Evolutionary conservation across 2,797 vertebrate species (phyloP).

Genomic region (Pangasius sanitwongsei): DNA sequence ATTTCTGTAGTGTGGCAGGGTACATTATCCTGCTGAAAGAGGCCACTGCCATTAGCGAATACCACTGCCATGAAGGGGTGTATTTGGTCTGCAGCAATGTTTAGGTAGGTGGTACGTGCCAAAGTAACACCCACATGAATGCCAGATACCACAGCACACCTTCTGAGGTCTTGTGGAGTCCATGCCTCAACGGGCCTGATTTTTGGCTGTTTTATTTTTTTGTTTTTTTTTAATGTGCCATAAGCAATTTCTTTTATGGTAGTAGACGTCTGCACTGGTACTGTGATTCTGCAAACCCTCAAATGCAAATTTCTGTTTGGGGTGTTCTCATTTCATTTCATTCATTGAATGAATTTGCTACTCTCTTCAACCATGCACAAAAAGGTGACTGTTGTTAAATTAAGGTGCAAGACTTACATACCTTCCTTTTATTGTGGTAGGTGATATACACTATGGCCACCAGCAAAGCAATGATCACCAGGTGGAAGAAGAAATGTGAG

Average conservation of each 20-base stretch:
- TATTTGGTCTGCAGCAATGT: no score
- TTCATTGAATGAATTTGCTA: neutral
- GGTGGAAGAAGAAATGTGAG: constrained; percentile 93
- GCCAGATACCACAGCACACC: no score
- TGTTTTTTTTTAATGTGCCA: neutral
- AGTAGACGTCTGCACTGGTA: neutral
- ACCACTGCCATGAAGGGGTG: no score
- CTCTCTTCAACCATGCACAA: neutral
- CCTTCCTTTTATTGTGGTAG: constrained; percentile 98
- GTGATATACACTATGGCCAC: constrained; percentile 90
- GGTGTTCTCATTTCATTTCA: neutral
- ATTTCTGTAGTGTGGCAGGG: no score
- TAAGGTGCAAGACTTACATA: constrained; percentile 64
- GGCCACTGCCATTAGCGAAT: no score
- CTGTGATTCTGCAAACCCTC: neutral
- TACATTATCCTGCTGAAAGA: no score
- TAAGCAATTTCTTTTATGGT: neutral
- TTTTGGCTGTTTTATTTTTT: no score
- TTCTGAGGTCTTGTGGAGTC: no score
- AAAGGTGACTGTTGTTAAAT: neutral
- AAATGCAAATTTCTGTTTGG: neutral
- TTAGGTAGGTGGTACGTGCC: no score
- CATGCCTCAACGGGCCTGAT: no score
- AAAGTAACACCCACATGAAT: no score
- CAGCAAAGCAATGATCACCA: constrained; percentile 89